Conservation (phyloP, 2,888 invertebrate genomes). For the Zelleria hepariella region DNA sequence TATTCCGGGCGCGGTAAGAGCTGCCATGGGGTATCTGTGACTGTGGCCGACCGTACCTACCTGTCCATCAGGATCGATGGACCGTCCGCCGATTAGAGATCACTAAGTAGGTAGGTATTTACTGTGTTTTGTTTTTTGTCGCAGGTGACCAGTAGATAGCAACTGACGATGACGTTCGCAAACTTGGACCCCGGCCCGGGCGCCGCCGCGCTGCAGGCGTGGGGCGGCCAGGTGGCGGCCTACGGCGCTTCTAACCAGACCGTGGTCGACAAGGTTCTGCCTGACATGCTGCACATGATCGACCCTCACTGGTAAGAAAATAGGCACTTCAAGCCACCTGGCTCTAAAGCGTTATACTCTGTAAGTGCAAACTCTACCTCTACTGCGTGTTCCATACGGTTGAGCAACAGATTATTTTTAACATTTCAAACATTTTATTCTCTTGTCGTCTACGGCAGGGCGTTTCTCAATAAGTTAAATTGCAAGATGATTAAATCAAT, state of each 20-base stretch:
- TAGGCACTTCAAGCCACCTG: too few species aligned
- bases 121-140: background rate
- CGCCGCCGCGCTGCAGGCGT: conserved; percentile 57
- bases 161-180: conserved; percentile 44
- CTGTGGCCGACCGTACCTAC: too few species aligned
- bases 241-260: conserved; percentile 78
- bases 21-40: too few species aligned
- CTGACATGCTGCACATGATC: conserved; percentile 82
- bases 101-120: too few species aligned
- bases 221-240: conserved; percentile 61
- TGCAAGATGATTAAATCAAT: background rate
- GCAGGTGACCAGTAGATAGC: background rate
- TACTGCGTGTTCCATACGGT: too few species aligned
- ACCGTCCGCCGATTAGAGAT: too few species aligned
- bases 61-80: too few species aligned
- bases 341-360: background rate
- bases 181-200: conserved; percentile 61
- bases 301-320: conserved; percentile 81
- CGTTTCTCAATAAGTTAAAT: background rate
- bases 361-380: too few species aligned
- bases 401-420: too few species aligned
- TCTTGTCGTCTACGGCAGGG: background rate
- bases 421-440: background rate
- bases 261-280: conserved; percentile 84
- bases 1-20: too few species aligned